Evolutionary conservation across 2,888 invertebrate species (phyloP).

Genomic region (Tridacna crocea): DNA sequence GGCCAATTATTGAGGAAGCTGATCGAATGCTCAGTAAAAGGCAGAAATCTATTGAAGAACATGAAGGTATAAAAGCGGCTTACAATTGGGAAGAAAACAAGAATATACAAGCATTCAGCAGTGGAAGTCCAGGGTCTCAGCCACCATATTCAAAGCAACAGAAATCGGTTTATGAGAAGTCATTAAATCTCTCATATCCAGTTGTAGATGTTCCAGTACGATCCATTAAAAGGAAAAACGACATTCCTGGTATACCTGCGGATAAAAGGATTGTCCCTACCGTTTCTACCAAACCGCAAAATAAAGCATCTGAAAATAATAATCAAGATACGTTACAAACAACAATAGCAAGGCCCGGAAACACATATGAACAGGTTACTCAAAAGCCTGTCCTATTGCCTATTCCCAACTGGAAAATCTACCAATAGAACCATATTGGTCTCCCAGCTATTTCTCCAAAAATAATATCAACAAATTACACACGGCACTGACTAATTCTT

Average conservation of each 20-base stretch:
- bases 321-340: slow-evolving; percentile 8
- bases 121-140: too few species aligned
- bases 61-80: not conserved
- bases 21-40: slow-evolving; percentile 5
- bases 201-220: not conserved
- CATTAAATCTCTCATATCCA: not conserved
- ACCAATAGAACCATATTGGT: not conserved
- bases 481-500: too few species aligned
- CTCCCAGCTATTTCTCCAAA: too few species aligned
- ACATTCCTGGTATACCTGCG: not conserved
- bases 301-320: not conserved
- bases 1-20: not conserved
- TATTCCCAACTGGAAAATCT: not conserved
- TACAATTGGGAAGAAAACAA: too few species aligned
- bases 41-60: not conserved
- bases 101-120: not conserved
- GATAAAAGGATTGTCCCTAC: slow-evolving; percentile 18
- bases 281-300: not conserved
- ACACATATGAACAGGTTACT: too few species aligned
- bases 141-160: too few species aligned
- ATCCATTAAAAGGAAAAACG: not conserved
- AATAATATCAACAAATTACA: too few species aligned
- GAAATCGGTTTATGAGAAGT: not conserved
- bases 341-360: too few species aligned
- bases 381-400: not conserved